phyloP scores from a whole-genome alignment of 1,140 invertebrate species.

The Temnothorax longispinosus region DNA sequence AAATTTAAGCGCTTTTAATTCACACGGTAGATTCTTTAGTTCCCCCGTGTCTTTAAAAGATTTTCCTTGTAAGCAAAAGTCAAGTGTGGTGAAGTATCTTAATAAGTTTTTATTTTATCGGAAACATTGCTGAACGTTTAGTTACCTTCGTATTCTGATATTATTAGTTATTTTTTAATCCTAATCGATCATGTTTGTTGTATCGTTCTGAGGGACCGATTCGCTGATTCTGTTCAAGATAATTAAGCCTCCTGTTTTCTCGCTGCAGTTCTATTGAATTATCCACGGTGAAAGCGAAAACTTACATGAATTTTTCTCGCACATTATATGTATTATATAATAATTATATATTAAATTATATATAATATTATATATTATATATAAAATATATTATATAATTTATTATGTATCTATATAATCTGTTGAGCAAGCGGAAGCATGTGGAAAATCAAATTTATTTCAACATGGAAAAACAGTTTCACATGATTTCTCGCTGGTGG shows the following conservation, averaged over 20 bases:
- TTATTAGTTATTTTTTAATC: conserved; percentile 24
- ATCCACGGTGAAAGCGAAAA: background rate
- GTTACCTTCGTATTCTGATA: background rate
- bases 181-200: background rate
- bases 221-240: conserved; percentile 58
- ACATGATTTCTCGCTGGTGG: background rate
- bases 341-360: too few species aligned
- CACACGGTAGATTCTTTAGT: background rate
- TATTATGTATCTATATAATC: background rate
- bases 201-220: conserved; percentile 58
- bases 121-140: background rate
- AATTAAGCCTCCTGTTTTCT: conserved; percentile 30
- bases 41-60: background rate
- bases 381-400: too few species aligned
- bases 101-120: conserved; percentile 21
- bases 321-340: background rate
- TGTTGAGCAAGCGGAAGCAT: background rate
- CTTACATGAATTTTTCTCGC: background rate
- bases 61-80: background rate
- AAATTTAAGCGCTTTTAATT: conserved; percentile 39
- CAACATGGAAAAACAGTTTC: background rate
- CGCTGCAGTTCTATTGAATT: background rate
- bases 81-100: background rate
- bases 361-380: too few species aligned
- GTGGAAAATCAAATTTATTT: background rate